Evolutionary conservation across 2,797 vertebrate genomes (phyloP).

Genomic region (Lithobates pipiens): DNA sequence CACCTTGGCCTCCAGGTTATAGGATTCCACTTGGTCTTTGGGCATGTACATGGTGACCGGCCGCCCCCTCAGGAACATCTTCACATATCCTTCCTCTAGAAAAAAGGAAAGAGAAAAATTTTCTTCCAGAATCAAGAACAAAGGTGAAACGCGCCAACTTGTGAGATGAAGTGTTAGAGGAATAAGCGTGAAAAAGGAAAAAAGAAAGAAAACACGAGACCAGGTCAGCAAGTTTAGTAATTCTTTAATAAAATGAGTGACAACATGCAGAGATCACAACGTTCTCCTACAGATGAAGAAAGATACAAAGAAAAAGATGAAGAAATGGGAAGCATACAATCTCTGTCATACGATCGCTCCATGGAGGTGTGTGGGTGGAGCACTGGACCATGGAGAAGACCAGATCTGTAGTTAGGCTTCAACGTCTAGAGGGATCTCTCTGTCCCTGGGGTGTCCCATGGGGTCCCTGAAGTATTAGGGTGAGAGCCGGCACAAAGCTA

Average conservation of each 20-base stretch:
- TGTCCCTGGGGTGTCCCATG: too few relatives aligned
- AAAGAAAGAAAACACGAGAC: slow-evolving; percentile 45
- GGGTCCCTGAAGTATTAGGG: too few relatives aligned
- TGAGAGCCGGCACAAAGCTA: too few relatives aligned
- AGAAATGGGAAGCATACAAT: neutral
- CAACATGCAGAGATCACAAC: slow-evolving; percentile 58
- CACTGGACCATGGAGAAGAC: too few relatives aligned
- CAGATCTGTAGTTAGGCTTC: too few relatives aligned
- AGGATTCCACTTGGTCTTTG: slow-evolving; percentile 92
- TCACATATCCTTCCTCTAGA: slow-evolving; percentile 97
- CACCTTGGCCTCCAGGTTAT: slow-evolving; percentile 90
- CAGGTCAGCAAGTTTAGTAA: neutral
- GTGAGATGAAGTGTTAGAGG: neutral
- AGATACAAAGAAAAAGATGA: neutral
- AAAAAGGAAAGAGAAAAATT: neutral
- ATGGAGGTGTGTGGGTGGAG: neutral
- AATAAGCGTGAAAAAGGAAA: neutral
- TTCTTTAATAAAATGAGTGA: slow-evolving; percentile 53
- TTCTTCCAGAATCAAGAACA: neutral
- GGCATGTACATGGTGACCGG: slow-evolving; percentile 98
- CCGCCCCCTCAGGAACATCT: slow-evolving; percentile 98
- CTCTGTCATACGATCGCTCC: neutral
- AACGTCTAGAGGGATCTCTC: too few relatives aligned
- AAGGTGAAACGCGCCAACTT: neutral
- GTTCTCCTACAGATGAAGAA: slow-evolving; percentile 13